Evolutionary conservation across 2,113 vertebrate genomes (phyloP).

Genomic region (Bombycilla garrulus): DNA sequence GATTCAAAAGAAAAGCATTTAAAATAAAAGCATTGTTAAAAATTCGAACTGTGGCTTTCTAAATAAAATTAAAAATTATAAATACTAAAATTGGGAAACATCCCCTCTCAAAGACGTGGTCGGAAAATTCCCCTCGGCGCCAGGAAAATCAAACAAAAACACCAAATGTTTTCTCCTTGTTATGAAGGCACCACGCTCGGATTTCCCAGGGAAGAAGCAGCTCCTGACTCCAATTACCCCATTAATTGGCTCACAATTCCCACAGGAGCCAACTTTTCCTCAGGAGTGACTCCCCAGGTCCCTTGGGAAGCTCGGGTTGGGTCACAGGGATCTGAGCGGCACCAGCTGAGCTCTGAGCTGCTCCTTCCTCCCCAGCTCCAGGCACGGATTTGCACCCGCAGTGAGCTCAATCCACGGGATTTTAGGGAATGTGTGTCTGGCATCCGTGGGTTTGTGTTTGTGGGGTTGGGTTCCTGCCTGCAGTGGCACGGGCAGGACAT

Average conservation of each 20-base stretch:
- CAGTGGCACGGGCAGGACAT: not conserved
- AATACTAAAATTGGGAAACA: not conserved
- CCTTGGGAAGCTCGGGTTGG: not conserved
- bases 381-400: fast-evolving
- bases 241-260: slow-evolving; percentile 23
- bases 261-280: not conserved
- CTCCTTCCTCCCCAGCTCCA: not conserved
- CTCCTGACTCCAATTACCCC: slow-evolving; percentile 30
- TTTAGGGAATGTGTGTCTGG: fast-evolving
- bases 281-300: not conserved
- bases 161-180: not conserved
- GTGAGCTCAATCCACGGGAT: fast-evolving
- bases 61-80: too few relatives aligned
- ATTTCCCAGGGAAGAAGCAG: slow-evolving; percentile 11
- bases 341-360: not conserved
- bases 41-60: not conserved
- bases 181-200: not conserved
- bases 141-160: not conserved
- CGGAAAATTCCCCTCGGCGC: not conserved
- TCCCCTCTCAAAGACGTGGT: not conserved
- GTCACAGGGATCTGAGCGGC: fast-evolving
- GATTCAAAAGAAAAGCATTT: too few relatives aligned
- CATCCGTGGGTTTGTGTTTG: fast-evolving
- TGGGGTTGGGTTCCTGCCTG: not conserved
- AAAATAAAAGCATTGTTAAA: not conserved